These are phyloP conservation scores for Panonychus citri DNA, from an alignment of 1,140 invertebrate species.

Conservation along the genomic window DNA sequence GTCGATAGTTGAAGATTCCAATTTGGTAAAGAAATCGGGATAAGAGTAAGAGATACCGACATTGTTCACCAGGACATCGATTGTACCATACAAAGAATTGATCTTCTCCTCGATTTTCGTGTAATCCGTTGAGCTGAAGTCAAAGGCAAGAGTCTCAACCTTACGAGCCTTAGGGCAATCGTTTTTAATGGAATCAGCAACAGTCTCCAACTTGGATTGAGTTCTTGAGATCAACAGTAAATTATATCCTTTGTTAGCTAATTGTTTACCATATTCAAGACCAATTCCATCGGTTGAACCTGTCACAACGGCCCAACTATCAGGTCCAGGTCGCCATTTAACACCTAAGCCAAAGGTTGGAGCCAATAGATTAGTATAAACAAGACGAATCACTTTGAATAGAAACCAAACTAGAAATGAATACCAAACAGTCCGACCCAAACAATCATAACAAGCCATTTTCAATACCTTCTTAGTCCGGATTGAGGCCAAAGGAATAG, in stretches of 20 bases:
- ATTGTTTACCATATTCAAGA: slow-evolving; percentile 58
- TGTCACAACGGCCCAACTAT: slow-evolving; percentile 39
- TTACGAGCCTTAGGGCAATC: slow-evolving; percentile 1
- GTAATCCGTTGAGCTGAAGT: slow-evolving; percentile 9
- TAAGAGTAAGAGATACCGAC: slow-evolving; percentile 12
- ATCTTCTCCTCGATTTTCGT: slow-evolving; percentile 3
- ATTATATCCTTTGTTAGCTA: slow-evolving; percentile 53
- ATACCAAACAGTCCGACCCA: background rate
- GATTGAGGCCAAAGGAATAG: too few relatives aligned
- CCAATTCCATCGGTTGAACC: slow-evolving; percentile 80
- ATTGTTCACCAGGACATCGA: slow-evolving; percentile 12
- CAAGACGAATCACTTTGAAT: slow-evolving; percentile 8
- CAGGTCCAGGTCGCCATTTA: slow-evolving; percentile 12
- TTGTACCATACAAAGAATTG: slow-evolving; percentile 20
- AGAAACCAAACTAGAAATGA: slow-evolving; percentile 7
- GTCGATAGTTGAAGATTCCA: slow-evolving; percentile 8
- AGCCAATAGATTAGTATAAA: slow-evolving; percentile 16
- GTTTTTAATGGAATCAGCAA: slow-evolving; percentile 41
- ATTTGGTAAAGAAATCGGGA: slow-evolving; percentile 11
- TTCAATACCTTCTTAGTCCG: too few relatives aligned
- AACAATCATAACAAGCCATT: too few relatives aligned
- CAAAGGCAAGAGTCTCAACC: slow-evolving; percentile 7
- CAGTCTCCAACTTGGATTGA: slow-evolving; percentile 42
- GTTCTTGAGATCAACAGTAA: slow-evolving; percentile 61
- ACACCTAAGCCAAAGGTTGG: slow-evolving; percentile 19